phyloP scores from a whole-genome alignment of 2,797 vertebrate genomes.

The Paguma larvata region DNA sequence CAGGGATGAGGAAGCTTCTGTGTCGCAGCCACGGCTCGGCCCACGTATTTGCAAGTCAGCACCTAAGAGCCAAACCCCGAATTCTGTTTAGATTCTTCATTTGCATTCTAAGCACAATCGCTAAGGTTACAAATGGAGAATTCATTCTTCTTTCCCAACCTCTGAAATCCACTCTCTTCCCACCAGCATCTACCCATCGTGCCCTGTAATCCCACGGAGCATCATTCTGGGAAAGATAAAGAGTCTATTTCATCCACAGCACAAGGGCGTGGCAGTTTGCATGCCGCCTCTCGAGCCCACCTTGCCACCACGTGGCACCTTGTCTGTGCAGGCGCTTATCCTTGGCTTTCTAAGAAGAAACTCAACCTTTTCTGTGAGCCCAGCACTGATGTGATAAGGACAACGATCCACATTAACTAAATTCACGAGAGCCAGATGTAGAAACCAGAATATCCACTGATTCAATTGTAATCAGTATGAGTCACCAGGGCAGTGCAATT shows the following conservation, averaged over 20 bases:
- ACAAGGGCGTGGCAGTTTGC: not conserved
- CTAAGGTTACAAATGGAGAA: not conserved
- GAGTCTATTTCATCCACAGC: no score
- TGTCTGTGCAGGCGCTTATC: not conserved
- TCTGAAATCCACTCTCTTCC: not conserved
- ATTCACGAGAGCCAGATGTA: not conserved
- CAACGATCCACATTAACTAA: not conserved
- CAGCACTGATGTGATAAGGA: not conserved
- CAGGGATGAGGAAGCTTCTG: not conserved
- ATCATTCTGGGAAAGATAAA: not conserved
- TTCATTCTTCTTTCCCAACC: not conserved
- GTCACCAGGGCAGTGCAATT: not conserved
- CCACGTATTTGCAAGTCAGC: not conserved
- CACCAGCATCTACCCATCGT: not conserved
- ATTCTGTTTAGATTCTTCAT: not conserved
- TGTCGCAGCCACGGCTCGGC: not conserved
- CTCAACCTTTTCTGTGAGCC: not conserved
- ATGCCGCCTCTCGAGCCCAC: not conserved
- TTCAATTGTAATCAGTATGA: not conserved
- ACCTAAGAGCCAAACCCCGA: not conserved
- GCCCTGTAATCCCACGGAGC: no score
- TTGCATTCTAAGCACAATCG: not conserved
- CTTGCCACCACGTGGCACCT: fast-evolving
- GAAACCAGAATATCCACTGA: not conserved
- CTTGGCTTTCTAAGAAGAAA: not conserved